Evolutionary conservation across 2,797 vertebrate species (phyloP), one percentile per base, ranked within the genome.

Genomic region (Ceryle rudis): DNA sequence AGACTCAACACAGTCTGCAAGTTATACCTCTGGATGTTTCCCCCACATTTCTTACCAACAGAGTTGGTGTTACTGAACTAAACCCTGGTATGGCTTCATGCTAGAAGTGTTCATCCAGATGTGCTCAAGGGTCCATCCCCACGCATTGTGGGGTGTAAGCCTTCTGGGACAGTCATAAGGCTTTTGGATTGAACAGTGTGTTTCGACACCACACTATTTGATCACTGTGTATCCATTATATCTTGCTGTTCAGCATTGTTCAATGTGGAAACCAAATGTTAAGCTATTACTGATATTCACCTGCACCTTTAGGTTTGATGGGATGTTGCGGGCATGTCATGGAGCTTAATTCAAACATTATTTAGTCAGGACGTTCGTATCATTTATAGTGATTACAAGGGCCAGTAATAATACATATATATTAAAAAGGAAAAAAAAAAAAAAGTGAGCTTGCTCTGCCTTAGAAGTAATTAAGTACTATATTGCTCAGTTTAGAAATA

Each of bases 131-230:
- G 11, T 25, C 11, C 4, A 3, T 20, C 4, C 17, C 11, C 4
- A 2, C 22, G 6, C 2, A 5, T 5, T 0, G 0, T 3, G 1
- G 20, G 1, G 3, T 75, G 18, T 35, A 72, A 81, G 5, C 2
- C 4, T 42, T 37, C 41, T 55, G 14, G 15, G 20, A 55, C 22
- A 39, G 11, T 42, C 20, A 73, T 55, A 37, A 81, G 31, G 11
- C 15, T 75, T 81, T 41, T 13, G 23, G 12, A 66, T 15, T 25
- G 5, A 90, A 47, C 28, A 61, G 20, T 25, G 8, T 35, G 41
- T 61, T 66, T 81, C 5, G 1, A 35, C 41, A 58, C 14, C 21
- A 42, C 3, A 3, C 7, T 60, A 23, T 69, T 74, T 69, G 37
- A 25, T 62, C 66, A 26, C 26, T 60, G 39, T 39, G 0, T 71